Base-by-base conservation (phyloP, 2,888 invertebrate genomes). In the Ormyrus labotus region DNA sequence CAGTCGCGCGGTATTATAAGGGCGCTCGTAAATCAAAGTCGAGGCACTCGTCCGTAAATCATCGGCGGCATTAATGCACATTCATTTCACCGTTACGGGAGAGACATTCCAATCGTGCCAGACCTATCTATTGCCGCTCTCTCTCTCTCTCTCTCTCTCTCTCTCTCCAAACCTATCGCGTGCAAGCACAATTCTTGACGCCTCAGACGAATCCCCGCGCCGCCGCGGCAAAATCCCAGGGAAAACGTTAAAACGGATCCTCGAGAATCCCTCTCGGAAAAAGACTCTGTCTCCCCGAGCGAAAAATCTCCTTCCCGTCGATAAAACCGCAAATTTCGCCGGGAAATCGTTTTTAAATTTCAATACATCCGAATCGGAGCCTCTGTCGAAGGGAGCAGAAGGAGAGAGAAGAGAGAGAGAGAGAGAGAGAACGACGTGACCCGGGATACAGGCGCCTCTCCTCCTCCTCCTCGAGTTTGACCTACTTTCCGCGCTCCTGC, bases 381-480 rank as follows among this genome's bases (percentile, higher is more conserved):
- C 19, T 19, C 19, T 19, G 19, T 0, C 19, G 19, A 19, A 19
- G 19, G 19, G 19, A 19, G 19, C 19, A 0, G 0, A 19, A 19
- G 19, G 19, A 1, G 19, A 19, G 48, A 50, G 60, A 63, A 19
- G 19, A 19, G 58, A 34, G 6, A 55, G 19, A 1, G 19, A 19
- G 48, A 50, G 60, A 19, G 19, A 19, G 58, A 34, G 6, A 55
- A 47, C 10, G 69, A 8, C 9, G 45, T 63, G 47, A 65, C 58
- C 73, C 64, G 57, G 71, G 13, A 63, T 79, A 55, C 8, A 0
- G 19, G 19, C 19, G 19, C 19, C 19, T 19, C 19, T 19, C 19
- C 19, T 19, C 19, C 19, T 10, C 60, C 74, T 48, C 57, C 34
- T 53, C 64, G 63, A 78, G 77, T 78, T 78, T 81, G 81, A 78